Percentiles rank a stretch among this genome's conserved stretches.
Conservation (phyloP, 2,797 vertebrate species). For the Takifugu rubripes region DNA sequence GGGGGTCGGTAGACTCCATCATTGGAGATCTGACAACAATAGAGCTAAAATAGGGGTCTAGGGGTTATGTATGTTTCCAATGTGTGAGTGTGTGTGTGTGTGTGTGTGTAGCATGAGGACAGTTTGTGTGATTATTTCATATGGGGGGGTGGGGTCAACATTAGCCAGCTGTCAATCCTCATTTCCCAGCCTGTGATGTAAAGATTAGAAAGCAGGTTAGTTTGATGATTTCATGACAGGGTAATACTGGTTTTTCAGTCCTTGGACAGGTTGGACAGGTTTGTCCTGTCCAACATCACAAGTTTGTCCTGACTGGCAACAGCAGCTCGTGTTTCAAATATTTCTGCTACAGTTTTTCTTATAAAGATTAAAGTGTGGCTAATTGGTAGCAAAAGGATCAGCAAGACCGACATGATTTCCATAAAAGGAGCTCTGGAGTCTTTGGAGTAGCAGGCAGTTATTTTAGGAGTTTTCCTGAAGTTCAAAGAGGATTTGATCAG, state of each 20-base stretch:
- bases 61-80: conserved; percentile 21
- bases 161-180: conserved; percentile 63
- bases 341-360: too few species aligned
- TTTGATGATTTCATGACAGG: too few species aligned
- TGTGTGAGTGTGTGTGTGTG: conserved; percentile 15
- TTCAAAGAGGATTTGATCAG: neutral
- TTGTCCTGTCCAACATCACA: too few species aligned
- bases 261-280: too few species aligned
- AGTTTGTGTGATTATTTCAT: conserved; percentile 57
- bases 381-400: too few species aligned
- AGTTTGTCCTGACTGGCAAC: too few species aligned
- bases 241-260: too few species aligned
- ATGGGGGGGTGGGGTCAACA: conserved; percentile 47
- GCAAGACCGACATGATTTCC: too few species aligned
- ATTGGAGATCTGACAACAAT: conserved; percentile 34
- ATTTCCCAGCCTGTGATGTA: conserved; percentile 8
- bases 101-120: conserved; percentile 20
- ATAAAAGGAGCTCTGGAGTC: too few species aligned
- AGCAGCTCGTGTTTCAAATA: too few species aligned
- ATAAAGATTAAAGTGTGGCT: too few species aligned
- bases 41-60: conserved; percentile 18
- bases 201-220: too few species aligned
- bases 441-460: neutral
- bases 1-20: neutral
- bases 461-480: conserved; percentile 23